Percentiles rank a stretch among this genome's conserved stretches.
These are phyloP conservation scores for Mythimna lalbum DNA, from an alignment of 2,888 invertebrate genomes.

Conservation along the genomic window DNA sequence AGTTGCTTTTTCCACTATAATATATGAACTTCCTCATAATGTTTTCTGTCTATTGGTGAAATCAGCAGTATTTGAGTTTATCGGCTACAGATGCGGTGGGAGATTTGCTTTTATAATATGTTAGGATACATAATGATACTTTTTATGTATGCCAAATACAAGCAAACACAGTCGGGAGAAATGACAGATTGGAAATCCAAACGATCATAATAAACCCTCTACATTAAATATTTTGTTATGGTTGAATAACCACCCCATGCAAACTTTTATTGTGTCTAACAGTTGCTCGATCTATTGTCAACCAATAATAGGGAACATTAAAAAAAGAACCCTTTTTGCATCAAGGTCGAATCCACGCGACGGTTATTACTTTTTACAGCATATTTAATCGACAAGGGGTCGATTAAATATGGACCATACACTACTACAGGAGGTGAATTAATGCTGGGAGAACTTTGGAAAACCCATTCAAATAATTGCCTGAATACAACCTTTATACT, in stretches of 20 bases:
- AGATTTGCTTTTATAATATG: too few species aligned
- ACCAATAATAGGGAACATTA: constrained; percentile 2
- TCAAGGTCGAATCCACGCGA: background rate
- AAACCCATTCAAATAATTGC: background rate
- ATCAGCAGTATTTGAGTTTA: background rate
- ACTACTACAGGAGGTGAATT: background rate
- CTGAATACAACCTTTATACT: background rate
- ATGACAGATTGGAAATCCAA: background rate
- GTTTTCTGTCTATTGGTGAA: too few species aligned
- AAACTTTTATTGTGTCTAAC: background rate
- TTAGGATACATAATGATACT: too few species aligned
- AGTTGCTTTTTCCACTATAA: too few species aligned
- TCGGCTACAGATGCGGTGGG: background rate
- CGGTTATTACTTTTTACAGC: background rate
- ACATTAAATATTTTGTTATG: background rate
- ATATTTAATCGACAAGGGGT: background rate
- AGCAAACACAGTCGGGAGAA: background rate
- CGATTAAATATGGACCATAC: too few species aligned
- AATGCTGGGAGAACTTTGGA: background rate
- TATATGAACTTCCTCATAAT: too few species aligned
- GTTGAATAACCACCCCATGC: background rate
- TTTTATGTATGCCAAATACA: background rate
- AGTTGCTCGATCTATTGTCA: background rate
- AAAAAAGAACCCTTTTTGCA: background rate
- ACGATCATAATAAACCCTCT: background rate